A percentile compares a stretch with the other conserved stretches of the same genome.
Evolutionary conservation across 1,140 invertebrate genomes (phyloP).

Genomic region (Radopholus similis): DNA sequence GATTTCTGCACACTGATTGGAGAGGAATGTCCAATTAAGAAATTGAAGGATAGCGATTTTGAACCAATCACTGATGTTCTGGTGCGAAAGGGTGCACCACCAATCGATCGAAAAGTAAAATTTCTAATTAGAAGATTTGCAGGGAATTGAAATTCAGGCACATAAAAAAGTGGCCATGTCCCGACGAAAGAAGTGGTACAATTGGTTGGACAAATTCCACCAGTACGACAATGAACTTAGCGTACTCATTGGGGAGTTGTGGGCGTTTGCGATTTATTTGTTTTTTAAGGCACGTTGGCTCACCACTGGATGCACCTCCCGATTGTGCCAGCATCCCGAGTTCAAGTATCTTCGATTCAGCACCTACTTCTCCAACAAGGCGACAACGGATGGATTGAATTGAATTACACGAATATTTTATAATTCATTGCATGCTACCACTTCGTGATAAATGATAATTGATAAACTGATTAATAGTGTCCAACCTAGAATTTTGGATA

Average conservation of each 20-base stretch:
- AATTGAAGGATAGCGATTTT: too few relatives aligned
- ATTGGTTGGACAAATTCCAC: slow-evolving; percentile 1
- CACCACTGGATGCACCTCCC: slow-evolving; percentile 12
- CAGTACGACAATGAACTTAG: neutral
- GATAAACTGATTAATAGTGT: too few relatives aligned
- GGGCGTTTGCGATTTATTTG: too few relatives aligned
- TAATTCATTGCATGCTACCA: too few relatives aligned
- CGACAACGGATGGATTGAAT: too few relatives aligned
- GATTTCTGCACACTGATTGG: too few relatives aligned
- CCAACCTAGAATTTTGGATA: too few relatives aligned
- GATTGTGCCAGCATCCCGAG: neutral
- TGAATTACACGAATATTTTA: too few relatives aligned
- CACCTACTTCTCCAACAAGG: neutral
- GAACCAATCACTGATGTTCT: neutral
- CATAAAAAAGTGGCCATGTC: neutral
- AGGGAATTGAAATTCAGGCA: neutral
- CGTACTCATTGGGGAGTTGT: too few relatives aligned
- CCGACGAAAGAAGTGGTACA: neutral
- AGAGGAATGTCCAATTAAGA: neutral
- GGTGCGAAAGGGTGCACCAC: neutral
- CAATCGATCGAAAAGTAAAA: neutral
- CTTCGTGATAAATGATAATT: too few relatives aligned
- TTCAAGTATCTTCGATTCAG: neutral
- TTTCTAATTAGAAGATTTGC: neutral
- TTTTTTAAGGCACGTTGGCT: slow-evolving; percentile 11